Evolutionary conservation across 2,888 invertebrate genomes (phyloP).

Genomic region (Ptychoptera contaminata): DNA sequence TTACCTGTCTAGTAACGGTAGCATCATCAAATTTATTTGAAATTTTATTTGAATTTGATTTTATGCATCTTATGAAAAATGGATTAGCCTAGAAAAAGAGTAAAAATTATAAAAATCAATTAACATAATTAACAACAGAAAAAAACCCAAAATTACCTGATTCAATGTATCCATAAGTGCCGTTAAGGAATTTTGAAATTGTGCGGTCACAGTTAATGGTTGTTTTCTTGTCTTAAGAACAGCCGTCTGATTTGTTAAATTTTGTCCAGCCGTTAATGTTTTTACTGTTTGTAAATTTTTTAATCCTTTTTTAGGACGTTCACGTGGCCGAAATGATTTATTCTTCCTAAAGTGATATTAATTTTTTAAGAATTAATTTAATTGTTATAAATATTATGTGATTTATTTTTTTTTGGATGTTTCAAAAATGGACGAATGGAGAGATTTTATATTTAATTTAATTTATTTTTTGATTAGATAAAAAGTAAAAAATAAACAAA

Average conservation of each 20-base stretch:
- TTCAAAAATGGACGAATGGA: no score
- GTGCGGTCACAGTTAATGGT: conserved; percentile 84
- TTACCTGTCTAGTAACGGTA: conserved; percentile 59
- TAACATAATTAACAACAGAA: background rate
- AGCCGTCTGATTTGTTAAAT: conserved; percentile 19
- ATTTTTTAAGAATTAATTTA: conserved; percentile 6
- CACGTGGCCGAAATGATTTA: conserved; percentile 79
- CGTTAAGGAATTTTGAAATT: conserved; percentile 85
- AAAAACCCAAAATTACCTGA: conserved; percentile 30
- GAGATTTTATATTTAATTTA: background rate
- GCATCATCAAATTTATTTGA: conserved; percentile 88
- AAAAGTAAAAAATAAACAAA: conserved; percentile 14
- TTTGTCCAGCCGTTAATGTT: conserved; percentile 52
- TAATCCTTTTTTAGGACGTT: conserved; percentile 70
- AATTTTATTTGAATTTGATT: conserved; percentile 86
- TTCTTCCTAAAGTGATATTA: conserved; percentile 52
- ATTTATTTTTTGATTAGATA: no score
- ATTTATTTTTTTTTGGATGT: no score
- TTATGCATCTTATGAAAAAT: conserved; percentile 68
- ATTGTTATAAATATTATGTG: no score
- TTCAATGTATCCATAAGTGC: conserved; percentile 87
- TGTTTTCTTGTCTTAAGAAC: conserved; percentile 59
- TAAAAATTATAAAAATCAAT: background rate
- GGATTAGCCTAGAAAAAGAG: conserved; percentile 31
- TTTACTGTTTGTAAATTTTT: conserved; percentile 86